A percentile compares a stretch with the other conserved stretches of the same genome.
phyloP scores from a whole-genome alignment of 2,113 vertebrate genomes.

The Sylvietta virens region DNA sequence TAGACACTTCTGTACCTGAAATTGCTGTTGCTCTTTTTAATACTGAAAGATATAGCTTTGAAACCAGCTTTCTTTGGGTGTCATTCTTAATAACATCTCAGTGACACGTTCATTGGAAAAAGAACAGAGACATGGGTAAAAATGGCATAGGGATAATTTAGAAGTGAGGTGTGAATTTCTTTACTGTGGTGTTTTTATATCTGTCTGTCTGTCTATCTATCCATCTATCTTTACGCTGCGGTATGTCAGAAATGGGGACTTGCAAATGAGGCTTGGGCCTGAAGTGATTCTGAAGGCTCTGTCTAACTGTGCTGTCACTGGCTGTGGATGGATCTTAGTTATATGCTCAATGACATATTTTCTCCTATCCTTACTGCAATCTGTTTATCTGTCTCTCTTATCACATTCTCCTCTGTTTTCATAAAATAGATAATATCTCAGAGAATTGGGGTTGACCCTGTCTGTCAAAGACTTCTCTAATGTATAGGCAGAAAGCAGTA shows the following conservation, averaged over 20 bases:
- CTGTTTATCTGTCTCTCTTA: background rate
- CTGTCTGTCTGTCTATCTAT: background rate
- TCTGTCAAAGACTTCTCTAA: background rate
- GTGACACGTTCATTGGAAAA: fast-evolving
- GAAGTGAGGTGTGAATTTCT: background rate
- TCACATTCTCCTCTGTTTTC: background rate
- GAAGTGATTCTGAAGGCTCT: background rate
- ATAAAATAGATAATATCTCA: background rate
- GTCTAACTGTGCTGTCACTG: background rate
- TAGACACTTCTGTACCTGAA: background rate
- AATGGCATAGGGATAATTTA: background rate
- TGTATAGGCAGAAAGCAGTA: background rate
- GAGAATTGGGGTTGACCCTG: background rate
- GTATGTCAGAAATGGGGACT: background rate
- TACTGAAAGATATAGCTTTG: background rate
- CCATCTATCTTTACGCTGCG: background rate
- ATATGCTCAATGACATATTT: background rate
- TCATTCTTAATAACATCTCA: background rate
- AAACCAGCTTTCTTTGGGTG: background rate
- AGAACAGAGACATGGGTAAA: background rate
- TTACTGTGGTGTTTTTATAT: background rate
- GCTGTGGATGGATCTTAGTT: background rate
- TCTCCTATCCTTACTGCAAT: background rate
- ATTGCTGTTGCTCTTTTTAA: background rate
- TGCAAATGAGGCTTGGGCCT: background rate